Percentiles rank a stretch among this genome's conserved stretches.
phyloP scores from a whole-genome alignment of 1,140 invertebrate genomes.

The Drosophila asahinai region DNA sequence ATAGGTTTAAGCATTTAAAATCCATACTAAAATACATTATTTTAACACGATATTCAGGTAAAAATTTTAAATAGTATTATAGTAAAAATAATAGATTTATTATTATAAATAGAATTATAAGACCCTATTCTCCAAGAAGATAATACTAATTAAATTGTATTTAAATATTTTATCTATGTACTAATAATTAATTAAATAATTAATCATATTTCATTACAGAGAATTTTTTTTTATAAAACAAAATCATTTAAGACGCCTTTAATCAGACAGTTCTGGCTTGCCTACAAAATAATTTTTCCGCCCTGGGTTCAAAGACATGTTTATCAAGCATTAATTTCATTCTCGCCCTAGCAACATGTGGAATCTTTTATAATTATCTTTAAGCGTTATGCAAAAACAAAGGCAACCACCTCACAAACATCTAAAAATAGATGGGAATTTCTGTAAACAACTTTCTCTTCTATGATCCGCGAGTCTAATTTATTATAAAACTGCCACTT shows the following conservation, averaged over 20 bases:
- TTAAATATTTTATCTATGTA: no score
- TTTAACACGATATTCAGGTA: no score
- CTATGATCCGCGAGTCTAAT: constrained; percentile 1
- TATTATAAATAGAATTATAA: no score
- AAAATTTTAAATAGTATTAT: no score
- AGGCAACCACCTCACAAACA: background rate
- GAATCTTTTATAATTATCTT: background rate
- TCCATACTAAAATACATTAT: background rate
- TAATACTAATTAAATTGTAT: no score
- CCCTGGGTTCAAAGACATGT: background rate
- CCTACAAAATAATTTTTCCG: background rate
- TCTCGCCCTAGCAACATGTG: constrained; percentile 6
- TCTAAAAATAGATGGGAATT: constrained; percentile 28
- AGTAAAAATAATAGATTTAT: no score
- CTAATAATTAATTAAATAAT: background rate
- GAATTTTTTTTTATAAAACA: no score
- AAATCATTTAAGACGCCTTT: no score
- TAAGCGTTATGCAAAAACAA: constrained; percentile 3
- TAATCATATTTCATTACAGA: background rate
- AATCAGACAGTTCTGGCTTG: no score
- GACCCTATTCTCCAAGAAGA: background rate
- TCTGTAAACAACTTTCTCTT: constrained; percentile 33
- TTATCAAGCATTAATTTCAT: constrained; percentile 6
- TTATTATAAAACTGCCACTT: constrained; percentile 37
- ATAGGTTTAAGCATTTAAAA: background rate